Percentiles rank a stretch among this genome's conserved stretches.
Evolutionary conservation across 2,797 vertebrate genomes (phyloP).

Genomic region (Poecile montanus): DNA sequence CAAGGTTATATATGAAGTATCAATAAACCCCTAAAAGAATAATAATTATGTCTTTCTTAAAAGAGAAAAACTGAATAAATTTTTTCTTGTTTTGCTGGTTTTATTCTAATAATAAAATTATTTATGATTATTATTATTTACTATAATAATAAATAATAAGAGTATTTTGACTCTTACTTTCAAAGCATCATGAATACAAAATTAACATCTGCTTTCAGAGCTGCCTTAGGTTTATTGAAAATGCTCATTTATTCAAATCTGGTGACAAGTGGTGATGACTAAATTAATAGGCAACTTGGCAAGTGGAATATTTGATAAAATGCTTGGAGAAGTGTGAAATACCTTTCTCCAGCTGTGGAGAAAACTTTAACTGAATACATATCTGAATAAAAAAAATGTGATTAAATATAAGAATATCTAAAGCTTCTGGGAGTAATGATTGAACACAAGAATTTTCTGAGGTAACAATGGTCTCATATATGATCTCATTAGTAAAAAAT

Average conservation of each 20-base stretch:
- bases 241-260: neutral
- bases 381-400: neutral
- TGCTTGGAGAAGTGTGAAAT: neutral
- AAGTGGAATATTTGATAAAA: neutral
- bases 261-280: neutral
- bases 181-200: neutral
- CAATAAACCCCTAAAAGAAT: neutral
- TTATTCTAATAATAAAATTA: neutral
- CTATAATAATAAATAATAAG: neutral
- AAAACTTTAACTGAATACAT: neutral
- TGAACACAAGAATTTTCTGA: neutral
- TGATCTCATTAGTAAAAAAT: neutral
- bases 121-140: no score
- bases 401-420: neutral
- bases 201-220: neutral
- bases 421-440: neutral
- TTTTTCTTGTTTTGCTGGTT: neutral
- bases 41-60: neutral
- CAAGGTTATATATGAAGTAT: neutral
- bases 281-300: neutral
- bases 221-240: neutral
- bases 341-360: neutral
- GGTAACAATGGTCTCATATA: neutral
- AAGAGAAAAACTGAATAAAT: neutral
- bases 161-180: neutral